These are phyloP conservation scores for Dasysyrphus tricinctus DNA, from an alignment of 2,888 invertebrate species.

Conservation along the genomic window DNA sequence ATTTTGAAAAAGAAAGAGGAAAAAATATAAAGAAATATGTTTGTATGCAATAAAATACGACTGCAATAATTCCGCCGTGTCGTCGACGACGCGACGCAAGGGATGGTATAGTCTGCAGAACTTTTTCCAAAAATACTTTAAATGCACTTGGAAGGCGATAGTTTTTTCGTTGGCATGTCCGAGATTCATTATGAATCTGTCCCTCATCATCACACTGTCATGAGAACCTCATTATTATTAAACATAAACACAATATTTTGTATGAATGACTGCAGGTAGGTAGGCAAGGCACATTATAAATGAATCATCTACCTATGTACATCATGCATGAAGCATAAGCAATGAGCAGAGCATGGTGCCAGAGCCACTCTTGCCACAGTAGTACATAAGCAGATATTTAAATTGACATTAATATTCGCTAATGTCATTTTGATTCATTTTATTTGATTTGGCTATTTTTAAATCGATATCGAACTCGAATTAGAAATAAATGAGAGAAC, in stretches of 20 bases:
- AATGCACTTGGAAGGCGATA: slow-evolving; percentile 32
- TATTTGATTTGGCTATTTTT: background rate
- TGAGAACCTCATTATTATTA: slow-evolving; percentile 29
- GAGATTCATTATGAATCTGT: slow-evolving; percentile 3
- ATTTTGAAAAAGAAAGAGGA: background rate
- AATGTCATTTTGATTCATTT: slow-evolving; percentile 52
- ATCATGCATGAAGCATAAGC: too few relatives aligned
- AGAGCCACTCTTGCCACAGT: background rate
- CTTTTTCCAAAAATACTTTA: slow-evolving; percentile 26
- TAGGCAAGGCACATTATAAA: background rate
- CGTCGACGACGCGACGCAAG: background rate
- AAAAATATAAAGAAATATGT: slow-evolving; percentile 8
- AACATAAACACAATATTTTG: background rate
- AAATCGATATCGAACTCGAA: slow-evolving; percentile 35
- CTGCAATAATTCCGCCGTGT: background rate
- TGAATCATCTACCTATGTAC: background rate
- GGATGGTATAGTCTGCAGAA: background rate
- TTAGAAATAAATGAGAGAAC: slow-evolving; percentile 36
- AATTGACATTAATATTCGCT: slow-evolving; percentile 49
- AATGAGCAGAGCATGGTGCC: background rate
- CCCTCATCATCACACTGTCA: slow-evolving; percentile 40
- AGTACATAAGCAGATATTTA: slow-evolving; percentile 16
- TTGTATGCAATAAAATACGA: slow-evolving; percentile 5
- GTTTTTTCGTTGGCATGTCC: slow-evolving; percentile 38
- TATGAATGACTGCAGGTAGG: background rate